Conservation (phyloP, 2,888 invertebrate genomes). For the Scaptodrosophila latifasciaeformis region DNA sequence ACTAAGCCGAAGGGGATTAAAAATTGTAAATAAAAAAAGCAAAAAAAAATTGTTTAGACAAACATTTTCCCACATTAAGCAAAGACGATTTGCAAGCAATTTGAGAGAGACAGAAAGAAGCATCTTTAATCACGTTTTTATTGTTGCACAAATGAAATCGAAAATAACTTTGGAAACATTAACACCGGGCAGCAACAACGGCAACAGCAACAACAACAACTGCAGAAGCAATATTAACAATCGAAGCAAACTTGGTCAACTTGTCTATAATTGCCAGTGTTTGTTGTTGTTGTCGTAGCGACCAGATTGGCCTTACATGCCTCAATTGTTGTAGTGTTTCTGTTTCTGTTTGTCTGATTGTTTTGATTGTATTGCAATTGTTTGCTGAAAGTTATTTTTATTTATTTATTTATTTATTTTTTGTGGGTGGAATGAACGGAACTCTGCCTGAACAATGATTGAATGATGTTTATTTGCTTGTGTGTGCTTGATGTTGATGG, state of each 20-base stretch:
- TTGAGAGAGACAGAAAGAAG: conserved; percentile 10
- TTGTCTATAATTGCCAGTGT: not conserved
- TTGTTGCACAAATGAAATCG: conserved; percentile 56
- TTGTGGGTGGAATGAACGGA: conserved; percentile 46
- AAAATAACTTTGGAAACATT: conserved; percentile 26
- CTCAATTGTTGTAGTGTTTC: conserved; percentile 21
- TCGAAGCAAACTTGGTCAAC: not conserved
- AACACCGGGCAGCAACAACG: not conserved
- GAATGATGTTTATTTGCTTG: conserved; percentile 50
- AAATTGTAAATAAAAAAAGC: no score
- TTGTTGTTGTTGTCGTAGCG: conserved; percentile 9
- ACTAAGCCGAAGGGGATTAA: no score
- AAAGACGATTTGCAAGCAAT: conserved; percentile 45
- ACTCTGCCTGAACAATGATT: conserved; percentile 48
- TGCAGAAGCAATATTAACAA: not conserved
- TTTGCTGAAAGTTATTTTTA: conserved; percentile 23
- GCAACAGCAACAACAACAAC: not conserved
- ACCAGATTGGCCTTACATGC: conserved; percentile 67
- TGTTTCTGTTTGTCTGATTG: conserved; percentile 29
- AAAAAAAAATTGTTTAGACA: not conserved
- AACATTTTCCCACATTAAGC: conserved; percentile 59
- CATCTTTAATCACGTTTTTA: conserved; percentile 68
- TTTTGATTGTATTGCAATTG: conserved; percentile 36
- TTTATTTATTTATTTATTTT: no score
- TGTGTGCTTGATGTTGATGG: conserved; percentile 44